Base-by-base conservation (phyloP, 2,113 vertebrate species). In the Ammodytes dubius region DNA sequence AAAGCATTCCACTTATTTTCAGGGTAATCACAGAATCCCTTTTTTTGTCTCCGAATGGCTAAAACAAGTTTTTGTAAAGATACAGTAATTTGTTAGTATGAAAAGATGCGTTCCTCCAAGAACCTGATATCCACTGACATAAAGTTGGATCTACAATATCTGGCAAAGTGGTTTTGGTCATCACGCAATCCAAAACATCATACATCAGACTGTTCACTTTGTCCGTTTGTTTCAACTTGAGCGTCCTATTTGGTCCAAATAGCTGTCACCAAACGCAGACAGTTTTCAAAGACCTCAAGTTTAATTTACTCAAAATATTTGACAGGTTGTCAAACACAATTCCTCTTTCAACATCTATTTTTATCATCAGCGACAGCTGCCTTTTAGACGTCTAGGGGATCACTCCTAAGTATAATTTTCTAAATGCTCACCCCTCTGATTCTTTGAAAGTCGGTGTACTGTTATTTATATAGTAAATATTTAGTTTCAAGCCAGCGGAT, bases 171-270 rank as follows among this genome's bases (percentile, higher is more conserved):
- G 13, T n/a, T 83, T 59, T 82, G n/a, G 6, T 6, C n/a, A 64
- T 46, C 19, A 9, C 5, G 14, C 8, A 7, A 46, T 72, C 15
- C 5, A 27, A 77, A 66, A 63, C 10, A 19, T 52, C 45, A 63
- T 53, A 80, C 52, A 76, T 72, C 42, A 49, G 47, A 35, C 40
- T 54, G 9, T 61, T 78, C 65, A 65, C 1, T 40, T 13, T 7
- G 52, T 66, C 53, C 61, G 53, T 77, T 81, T 47, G 27, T 75
- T 70, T 75, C 27, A 35, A 43, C 61, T 77, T 2, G 7, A 73
- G n/a, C 14, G 3, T 47, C 40, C 58, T 14, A 60, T 47, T 39
- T 27, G 10, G 10, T 66, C 67, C 73, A 71, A 61, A 47, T 4
- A 74, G 19, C 39, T 40, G 69, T 59, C 56, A 54, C 17, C 43